Evolutionary conservation across 2,888 invertebrate genomes (phyloP), one percentile per base, ranked within the genome.

Genomic region (Automeris io): DNA sequence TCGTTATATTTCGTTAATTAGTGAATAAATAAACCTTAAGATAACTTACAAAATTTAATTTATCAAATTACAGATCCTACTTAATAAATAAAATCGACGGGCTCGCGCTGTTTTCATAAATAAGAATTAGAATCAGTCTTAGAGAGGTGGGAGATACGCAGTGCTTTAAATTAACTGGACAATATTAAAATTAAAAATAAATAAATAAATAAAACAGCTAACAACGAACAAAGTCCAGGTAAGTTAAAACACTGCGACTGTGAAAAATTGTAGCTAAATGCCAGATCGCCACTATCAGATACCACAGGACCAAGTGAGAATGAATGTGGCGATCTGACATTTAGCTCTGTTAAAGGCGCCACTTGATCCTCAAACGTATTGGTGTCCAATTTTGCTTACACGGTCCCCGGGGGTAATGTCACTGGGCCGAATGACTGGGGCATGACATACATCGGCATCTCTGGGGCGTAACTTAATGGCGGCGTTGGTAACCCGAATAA

Each of bases 31-130:
- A 83, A 71, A 46, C 54, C 74, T 82, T 73, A 75, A 54, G 68
- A 65, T 75, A 68, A 52, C 63, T 70, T 70, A 73, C 48, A 54
- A 50, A 47, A 35, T 40, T 34, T 55, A 58, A 68, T 50, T 73
- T 78, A 71, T 74, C 77, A 80, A 82, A 75, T 80, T 81, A 85
- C 52, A 54, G 51, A 60, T 57, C 58, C n/a, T n/a, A n/a, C n/a
- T n/a, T n/a, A n/a, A n/a, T 65, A 66, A 68, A 71, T 70, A 75
- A 82, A 79, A 79, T 82, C 85, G 85, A 86, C 85, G 85, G 81
- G 79, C 75, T 85, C 85, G 80, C 82, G 71, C 75, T 65, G 71
- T 70, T 61, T 61, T 60, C 4, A 29, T 1, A 58, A 64, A 63
- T 51, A 58, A 60, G 48, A 56, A 55, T 41, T 57, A 56, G 58